Evolutionary conservation across 37 sponge, comb jelly and placozoan genomes (phyloP).

Genomic region (Bolinopsis microptera): DNA sequence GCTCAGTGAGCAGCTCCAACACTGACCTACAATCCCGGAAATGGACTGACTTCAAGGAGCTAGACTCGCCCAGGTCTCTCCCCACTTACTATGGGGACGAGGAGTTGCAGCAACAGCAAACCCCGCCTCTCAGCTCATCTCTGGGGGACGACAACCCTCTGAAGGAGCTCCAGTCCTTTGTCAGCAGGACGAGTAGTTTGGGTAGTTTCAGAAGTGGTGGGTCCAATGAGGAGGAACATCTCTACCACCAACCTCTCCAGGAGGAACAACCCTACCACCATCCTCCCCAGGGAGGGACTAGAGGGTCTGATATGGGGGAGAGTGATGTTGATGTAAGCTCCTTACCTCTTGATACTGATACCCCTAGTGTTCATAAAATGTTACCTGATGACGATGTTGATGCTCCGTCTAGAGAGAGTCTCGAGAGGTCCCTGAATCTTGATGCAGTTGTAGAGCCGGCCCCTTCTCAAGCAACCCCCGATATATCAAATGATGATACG

Average conservation of each 20-base stretch:
- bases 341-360: not conserved
- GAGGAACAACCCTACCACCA: not conserved
- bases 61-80: not conserved
- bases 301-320: not conserved
- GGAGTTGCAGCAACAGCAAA: not conserved
- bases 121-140: not conserved
- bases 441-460: no score
- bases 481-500: not conserved
- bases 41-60: slow-evolving; percentile 61
- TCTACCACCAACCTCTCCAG: not conserved
- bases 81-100: not conserved
- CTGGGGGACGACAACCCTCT: not conserved
- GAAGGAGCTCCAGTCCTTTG: not conserved
- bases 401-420: not conserved
- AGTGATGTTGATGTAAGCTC: not conserved
- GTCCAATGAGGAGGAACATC: not conserved
- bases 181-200: not conserved
- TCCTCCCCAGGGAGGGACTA: not conserved
- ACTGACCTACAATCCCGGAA: not conserved
- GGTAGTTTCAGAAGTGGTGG: not conserved
- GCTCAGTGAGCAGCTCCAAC: not conserved
- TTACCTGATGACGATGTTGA: not conserved
- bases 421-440: not conserved
- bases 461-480: not conserved
- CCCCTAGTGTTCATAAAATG: not conserved